These are phyloP conservation scores for Harpegnathos saltator DNA, from an alignment of 1,140 invertebrate species.

Conservation along the genomic window DNA sequence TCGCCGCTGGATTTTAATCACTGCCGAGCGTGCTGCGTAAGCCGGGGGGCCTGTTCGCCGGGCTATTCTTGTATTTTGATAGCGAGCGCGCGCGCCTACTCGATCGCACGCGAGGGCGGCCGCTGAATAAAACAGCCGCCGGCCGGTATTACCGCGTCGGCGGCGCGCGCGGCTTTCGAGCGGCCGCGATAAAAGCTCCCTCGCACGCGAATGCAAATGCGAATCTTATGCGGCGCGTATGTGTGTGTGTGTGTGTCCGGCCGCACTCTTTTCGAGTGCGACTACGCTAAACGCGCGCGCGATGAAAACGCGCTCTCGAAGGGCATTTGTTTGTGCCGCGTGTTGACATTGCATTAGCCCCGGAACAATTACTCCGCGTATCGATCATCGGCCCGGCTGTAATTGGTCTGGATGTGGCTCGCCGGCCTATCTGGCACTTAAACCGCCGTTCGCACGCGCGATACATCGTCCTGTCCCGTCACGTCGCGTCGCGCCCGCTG, in stretches of 20 bases:
- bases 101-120: neutral
- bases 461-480: no score
- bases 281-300: constrained; percentile 62
- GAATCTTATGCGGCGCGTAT: constrained; percentile 66
- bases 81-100: constrained; percentile 13
- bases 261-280: constrained; percentile 32
- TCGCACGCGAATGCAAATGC: constrained; percentile 67
- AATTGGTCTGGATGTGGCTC: constrained; percentile 70
- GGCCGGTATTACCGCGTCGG: neutral
- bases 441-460: constrained; percentile 39
- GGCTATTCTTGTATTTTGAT: constrained; percentile 29
- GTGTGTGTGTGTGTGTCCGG: neutral
- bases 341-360: constrained; percentile 76
- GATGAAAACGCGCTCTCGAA: constrained; percentile 31
- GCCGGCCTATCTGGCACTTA: constrained; percentile 66
- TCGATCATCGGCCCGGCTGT: constrained; percentile 75
- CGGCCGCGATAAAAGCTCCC: constrained; percentile 43
- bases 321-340: constrained; percentile 58
- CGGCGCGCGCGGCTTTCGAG: constrained; percentile 27
- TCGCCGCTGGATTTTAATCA: no score
- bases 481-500: neutral
- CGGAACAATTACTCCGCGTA: constrained; percentile 76
- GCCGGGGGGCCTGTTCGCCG: neutral
- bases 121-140: constrained; percentile 36
- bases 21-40: neutral